Base-by-base conservation (phyloP, 1,140 invertebrate genomes). In the Oryzaephilus surinamensis region DNA sequence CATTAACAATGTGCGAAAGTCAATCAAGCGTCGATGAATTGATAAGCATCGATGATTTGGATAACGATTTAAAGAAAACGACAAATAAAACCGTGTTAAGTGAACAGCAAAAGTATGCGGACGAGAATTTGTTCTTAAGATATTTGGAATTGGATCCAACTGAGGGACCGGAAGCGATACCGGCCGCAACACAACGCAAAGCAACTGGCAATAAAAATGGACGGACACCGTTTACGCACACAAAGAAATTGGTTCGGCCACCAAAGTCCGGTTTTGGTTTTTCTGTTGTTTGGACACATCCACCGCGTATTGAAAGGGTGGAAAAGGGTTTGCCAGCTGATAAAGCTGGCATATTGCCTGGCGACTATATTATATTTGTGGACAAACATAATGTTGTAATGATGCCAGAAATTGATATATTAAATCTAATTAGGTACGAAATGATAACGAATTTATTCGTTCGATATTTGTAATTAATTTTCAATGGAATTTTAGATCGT, bases 251-350 rank as follows among this genome's bases (percentile, higher is more conserved):
- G 30, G 64, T 69, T 5, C 61, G 74, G 18, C 69, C 69, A 5
- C 59, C 70, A 2, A 70, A 73, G 31, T 69, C 70, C 15, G 73
- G 83, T 4, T 88, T 83, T 55, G 84, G 84, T 1, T 93, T 94
- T 65, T 88, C 86, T 3, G 79, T 94, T n/a, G 81, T 89, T 1
- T 92, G 88, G 81, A 88, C 84, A 2, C 78, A 87, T 54, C 90
- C 90, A 11, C 87, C 79, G n/a, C 72, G 84, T 7, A 80, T 94
- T 13, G 88, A 92, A 54, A 66, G 87, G 37, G 84, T 93, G 1
- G 87, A 91, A 49, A 71, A 77, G 0, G 79, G 81, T 5, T 70
- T 82, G n/a, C 77, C 84, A 0, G 86, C 85, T 3, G 85, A 88
- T 32, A 68, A 76, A 2, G 79, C 83, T 2, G 85, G 85, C 1